Evolutionary conservation across 37 sponge, comb jelly and placozoan genomes (phyloP).

Genomic region (Petrosia ficiformis): DNA sequence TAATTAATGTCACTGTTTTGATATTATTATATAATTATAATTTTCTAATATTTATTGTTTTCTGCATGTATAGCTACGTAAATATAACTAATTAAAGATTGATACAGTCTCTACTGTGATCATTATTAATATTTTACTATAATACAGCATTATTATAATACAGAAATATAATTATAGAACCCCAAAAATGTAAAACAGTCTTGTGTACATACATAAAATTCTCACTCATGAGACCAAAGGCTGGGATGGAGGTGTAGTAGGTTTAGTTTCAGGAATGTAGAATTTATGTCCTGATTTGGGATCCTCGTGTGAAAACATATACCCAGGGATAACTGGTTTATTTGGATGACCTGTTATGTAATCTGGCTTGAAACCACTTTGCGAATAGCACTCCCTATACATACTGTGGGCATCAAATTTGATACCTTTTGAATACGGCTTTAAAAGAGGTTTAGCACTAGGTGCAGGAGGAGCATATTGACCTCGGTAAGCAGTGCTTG

Average conservation of each 20-base stretch:
- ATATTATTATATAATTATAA: no score
- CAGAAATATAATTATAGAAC: no score
- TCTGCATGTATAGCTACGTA: no score
- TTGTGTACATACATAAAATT: no score
- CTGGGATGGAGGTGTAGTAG: neutral
- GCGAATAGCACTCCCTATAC: slow-evolving; percentile 45
- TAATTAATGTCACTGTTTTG: no score
- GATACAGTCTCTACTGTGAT: no score
- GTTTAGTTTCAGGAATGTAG: slow-evolving; percentile 2
- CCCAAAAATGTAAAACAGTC: no score
- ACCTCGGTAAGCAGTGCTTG: slow-evolving; percentile 44
- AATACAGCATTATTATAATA: no score
- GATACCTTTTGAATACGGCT: neutral
- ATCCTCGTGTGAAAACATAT: slow-evolving; percentile 44
- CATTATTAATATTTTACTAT: no score
- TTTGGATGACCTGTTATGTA: neutral
- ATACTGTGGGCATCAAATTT: slow-evolving; percentile 32
- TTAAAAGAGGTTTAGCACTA: slow-evolving; percentile 29
- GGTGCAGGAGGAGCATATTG: slow-evolving; percentile 31
- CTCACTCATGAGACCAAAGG: no score
- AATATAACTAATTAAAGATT: no score
- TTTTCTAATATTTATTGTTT: no score
- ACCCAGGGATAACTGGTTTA: slow-evolving; percentile 8
- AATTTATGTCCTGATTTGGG: slow-evolving; percentile 46
- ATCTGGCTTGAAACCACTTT: neutral